Percentiles rank a stretch among this genome's conserved stretches.
phyloP scores from a whole-genome alignment of 2,113 vertebrate species.

The Spheniscus mendiculus region DNA sequence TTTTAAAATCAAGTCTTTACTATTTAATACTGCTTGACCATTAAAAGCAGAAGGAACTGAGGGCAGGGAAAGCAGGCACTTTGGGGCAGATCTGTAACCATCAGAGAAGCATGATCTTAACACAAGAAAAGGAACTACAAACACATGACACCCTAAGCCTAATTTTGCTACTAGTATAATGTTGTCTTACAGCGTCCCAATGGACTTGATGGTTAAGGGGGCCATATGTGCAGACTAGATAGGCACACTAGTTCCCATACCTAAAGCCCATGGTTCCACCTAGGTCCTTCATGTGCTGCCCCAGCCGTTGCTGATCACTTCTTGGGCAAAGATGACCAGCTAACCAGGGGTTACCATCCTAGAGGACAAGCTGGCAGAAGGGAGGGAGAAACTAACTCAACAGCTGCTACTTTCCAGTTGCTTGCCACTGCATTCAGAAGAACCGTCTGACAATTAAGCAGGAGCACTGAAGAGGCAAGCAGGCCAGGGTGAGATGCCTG shows the following conservation, averaged over 20 bases:
- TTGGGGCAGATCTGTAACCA: not conserved
- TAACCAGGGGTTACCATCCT: not conserved
- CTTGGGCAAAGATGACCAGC: not conserved
- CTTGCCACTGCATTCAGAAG: fast-evolving
- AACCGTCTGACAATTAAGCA: not conserved
- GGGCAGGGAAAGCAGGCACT: not conserved
- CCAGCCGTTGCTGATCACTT: not conserved
- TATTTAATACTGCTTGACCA: not conserved
- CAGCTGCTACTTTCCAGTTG: not conserved
- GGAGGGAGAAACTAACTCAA: not conserved
- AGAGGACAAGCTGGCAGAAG: not conserved
- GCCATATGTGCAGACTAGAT: not conserved
- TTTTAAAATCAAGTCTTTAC: not conserved
- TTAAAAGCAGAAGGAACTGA: not conserved
- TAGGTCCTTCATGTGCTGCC: not conserved
- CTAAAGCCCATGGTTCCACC: not conserved
- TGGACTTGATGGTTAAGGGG: not conserved
- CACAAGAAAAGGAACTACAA: not conserved
- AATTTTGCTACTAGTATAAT: not conserved
- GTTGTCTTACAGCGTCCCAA: not conserved
- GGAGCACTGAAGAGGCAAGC: not conserved
- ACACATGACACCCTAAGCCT: not conserved
- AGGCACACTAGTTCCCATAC: not conserved
- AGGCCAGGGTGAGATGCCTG: not conserved
- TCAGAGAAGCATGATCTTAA: not conserved